These are phyloP conservation scores for Arctocebus calabarensis DNA, from an alignment of 2,797 vertebrate species.

Conservation along the genomic window DNA sequence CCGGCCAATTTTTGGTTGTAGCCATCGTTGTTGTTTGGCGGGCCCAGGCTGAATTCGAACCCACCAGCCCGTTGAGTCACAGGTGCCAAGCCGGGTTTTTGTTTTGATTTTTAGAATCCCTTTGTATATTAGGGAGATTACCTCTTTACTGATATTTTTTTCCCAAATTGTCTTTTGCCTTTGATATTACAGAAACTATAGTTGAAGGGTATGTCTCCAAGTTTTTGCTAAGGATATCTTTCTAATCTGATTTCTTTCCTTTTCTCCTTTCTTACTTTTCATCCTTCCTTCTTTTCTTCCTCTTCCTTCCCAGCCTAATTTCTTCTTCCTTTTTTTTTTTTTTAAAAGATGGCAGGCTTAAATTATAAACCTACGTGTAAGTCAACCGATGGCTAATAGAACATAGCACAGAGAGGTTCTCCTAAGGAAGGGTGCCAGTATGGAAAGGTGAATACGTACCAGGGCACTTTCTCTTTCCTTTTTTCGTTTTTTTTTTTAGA, in stretches of 20 bases:
- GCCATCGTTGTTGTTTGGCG: no score
- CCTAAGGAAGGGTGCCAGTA: background rate
- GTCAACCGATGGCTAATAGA: background rate
- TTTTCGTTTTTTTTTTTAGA: no score
- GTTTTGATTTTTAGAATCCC: slow-evolving; percentile 48
- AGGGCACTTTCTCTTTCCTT: background rate
- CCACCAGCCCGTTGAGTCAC: no score
- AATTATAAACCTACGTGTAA: background rate
- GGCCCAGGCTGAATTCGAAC: no score
- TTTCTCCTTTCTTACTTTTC: slow-evolving; percentile 28
- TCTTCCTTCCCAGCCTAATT: slow-evolving; percentile 1
- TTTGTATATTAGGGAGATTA: slow-evolving; percentile 26
- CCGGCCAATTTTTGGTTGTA: no score
- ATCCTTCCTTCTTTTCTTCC: background rate
- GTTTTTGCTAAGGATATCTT: slow-evolving; percentile 50
- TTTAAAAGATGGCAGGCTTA: background rate
- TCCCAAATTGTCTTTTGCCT: background rate
- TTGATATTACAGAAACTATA: slow-evolving; percentile 45
- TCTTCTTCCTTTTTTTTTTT: background rate
- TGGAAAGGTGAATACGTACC: background rate
- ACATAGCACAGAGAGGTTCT: background rate
- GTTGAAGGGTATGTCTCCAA: background rate
- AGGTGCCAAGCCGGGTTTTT: background rate
- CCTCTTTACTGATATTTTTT: slow-evolving; percentile 19
- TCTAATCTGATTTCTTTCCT: slow-evolving; percentile 53